A percentile compares a stretch with the other conserved stretches of the same genome.
These are phyloP conservation scores for Aphaenogaster ashmeadi DNA, from an alignment of 1,140 invertebrate genomes.

Conservation along the genomic window DNA sequence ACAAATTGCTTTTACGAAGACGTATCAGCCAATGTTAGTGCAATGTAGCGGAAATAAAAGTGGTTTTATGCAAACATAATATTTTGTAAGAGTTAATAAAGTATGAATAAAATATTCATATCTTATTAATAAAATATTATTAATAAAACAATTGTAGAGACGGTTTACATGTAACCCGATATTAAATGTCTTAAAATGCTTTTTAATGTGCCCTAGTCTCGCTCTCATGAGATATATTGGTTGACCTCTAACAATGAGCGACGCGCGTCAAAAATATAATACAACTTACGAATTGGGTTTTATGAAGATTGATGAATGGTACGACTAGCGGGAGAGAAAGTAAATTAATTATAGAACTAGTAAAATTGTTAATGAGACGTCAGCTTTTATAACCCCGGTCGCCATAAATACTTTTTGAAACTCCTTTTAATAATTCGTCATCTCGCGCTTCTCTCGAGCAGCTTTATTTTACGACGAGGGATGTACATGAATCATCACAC, in stretches of 20 bases:
- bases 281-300: constrained; percentile 53
- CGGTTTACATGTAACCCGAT: too few species aligned
- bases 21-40: constrained; percentile 32
- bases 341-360: constrained; percentile 51
- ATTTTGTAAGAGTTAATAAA: constrained; percentile 25
- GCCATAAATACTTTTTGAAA: constrained; percentile 45
- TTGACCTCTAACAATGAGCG: neutral
- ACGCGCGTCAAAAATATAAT: constrained; percentile 33
- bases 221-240: constrained; percentile 19
- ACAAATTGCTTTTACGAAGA: constrained; percentile 48
- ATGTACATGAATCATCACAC: constrained; percentile 33
- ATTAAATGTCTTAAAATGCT: neutral
- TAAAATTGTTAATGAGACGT: constrained; percentile 54
- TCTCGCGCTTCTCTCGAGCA: neutral
- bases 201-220: constrained; percentile 16
- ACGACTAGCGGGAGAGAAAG: constrained; percentile 19
- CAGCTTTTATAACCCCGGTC: constrained; percentile 12
- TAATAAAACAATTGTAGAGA: constrained; percentile 11
- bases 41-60: constrained; percentile 27
- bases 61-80: neutral
- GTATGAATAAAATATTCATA: neutral
- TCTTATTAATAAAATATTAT: neutral
- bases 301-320: constrained; percentile 69
- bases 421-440: constrained; percentile 47
- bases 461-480: constrained; percentile 39